phyloP scores from a whole-genome alignment of 2,797 vertebrate genomes.

The Anguilla obscura region DNA sequence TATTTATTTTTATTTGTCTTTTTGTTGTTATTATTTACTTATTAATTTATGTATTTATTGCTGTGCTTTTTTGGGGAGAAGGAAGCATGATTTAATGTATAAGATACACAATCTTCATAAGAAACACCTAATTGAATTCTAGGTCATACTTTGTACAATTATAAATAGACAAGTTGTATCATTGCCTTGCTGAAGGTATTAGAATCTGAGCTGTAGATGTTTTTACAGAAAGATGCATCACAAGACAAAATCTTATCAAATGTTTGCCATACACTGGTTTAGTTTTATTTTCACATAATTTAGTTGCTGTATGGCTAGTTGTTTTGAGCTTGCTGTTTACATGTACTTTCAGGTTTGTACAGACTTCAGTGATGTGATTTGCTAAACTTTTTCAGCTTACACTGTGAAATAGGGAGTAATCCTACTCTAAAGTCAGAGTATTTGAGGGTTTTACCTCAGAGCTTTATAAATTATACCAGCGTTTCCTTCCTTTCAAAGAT shows the following conservation, averaged over 20 bases:
- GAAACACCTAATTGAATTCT: slow-evolving; percentile 55
- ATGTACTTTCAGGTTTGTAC: slow-evolving; percentile 43
- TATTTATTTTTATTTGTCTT: slow-evolving; percentile 35
- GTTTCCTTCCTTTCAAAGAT: background rate
- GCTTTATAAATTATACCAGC: background rate
- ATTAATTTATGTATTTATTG: slow-evolving; percentile 47
- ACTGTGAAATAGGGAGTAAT: slow-evolving; percentile 21
- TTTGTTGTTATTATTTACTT: background rate
- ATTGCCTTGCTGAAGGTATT: slow-evolving; percentile 53
- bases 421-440: background rate
- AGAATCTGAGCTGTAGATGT: slow-evolving; percentile 49
- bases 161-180: slow-evolving; percentile 46
- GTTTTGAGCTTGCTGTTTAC: slow-evolving; percentile 35
- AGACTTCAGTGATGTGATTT: slow-evolving; percentile 43
- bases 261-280: slow-evolving; percentile 51
- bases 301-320: slow-evolving; percentile 49
- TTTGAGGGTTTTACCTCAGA: slow-evolving; percentile 15
- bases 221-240: slow-evolving; percentile 47
- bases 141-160: slow-evolving; percentile 52
- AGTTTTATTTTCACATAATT: slow-evolving; percentile 57
- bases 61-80: slow-evolving; percentile 55
- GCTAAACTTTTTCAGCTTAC: slow-evolving; percentile 34
- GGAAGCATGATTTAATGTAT: slow-evolving; percentile 40
- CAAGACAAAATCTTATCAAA: slow-evolving; percentile 53
- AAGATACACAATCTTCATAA: slow-evolving; percentile 47